Evolutionary conservation across 1,140 invertebrate species (phyloP), one percentile per base, ranked within the genome.

Genomic region (Limonius californicus): DNA sequence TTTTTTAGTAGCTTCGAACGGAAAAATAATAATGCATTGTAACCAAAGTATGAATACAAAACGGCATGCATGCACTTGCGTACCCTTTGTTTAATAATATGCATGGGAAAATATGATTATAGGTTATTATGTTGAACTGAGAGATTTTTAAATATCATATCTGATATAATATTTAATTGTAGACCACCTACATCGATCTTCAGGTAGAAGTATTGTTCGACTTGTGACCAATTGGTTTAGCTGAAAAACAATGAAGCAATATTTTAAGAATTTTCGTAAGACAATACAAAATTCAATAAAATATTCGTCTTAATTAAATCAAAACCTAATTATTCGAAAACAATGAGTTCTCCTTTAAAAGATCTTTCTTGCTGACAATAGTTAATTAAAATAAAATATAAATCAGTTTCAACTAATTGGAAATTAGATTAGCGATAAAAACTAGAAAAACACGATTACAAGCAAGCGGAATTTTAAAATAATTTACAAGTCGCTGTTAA

Each of bases 71-170:
- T 50, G n/a, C 19, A 12, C 45, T 12, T 14, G 45, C 16, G 45
- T 50, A 50, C 45, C 45, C 16, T 50, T 50, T 50, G 45, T 50
- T 50, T 50, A 50, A 50, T 50, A 50, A 50, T 50, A 50, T 50
- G 45, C 45, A 50, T 50, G 45, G 45, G 45, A 50, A 50, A 45
- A 50, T 19, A 50, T 50, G 16, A 50, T 50, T 50, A 50, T 50
- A 21, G 45, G 45, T 50, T 50, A 50, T 50, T 50, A 50, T 50
- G 14, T 50, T 19, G 45, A 50, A 50, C 45, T 50, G 45, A 50
- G 45, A 21, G 45, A 50, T 50, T 50, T 50, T 50, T 19, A 50
- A 19, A 50, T 50, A 19, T 50, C 14, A 21, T 50, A 50, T 50
- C 45, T 50, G 45, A 50, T 50, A 50, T 18, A 50, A 50, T 50